Evolutionary conservation across 2,113 vertebrate species (phyloP), one percentile per base, ranked within the genome.

Genomic region (Rhinolophus sinicus): DNA sequence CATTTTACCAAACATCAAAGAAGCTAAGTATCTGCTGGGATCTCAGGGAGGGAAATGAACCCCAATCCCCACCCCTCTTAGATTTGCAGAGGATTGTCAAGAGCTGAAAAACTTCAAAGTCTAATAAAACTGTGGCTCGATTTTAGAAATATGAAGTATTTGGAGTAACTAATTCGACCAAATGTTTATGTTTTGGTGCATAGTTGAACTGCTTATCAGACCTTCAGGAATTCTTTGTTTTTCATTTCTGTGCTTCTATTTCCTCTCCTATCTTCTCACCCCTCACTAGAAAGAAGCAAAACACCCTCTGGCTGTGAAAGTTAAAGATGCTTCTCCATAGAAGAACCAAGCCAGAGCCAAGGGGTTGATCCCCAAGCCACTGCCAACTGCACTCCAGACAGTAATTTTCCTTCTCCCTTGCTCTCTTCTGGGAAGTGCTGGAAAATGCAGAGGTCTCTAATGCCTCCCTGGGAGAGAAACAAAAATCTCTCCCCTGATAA

Each of bases 121-220:
- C 52, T 24, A 91, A 93, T 88, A 98, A 93, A 96, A 96, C 2
- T 95, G 38, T 52, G 81, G 76, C 85, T 97, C 81, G 50, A 88
- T 94, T 97, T 98, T 93, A 95, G 90, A 98, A 98, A 98, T 95
- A 93, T 0, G 22, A 98, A 97, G 93, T 88, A 69, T 12, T 80
- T 97, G 95, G 24, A 18, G 75, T 96, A 97, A 97, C 93, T 92
- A 97, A 95, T 98, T 98, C 97, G 92, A 88, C 95, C 97, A 98
- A 98, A 97, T 97, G 97, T 98, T 98, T 98, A 98, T 97, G 90
- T 98, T 98, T 98, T 95, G 94, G 95, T 98, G 69, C 98, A 98
- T 96, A 98, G 96, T 82, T 97, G 96, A 97, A 87, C 97, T 95
- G 96, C 97, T 98, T 98, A 98, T 98, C 97, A 97, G 97, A 94